Evolutionary conservation across 64 coral and sea anemone genomes (phyloP), one percentile per base, ranked within the genome.

Genomic region (Catalaphyllia jardinei): DNA sequence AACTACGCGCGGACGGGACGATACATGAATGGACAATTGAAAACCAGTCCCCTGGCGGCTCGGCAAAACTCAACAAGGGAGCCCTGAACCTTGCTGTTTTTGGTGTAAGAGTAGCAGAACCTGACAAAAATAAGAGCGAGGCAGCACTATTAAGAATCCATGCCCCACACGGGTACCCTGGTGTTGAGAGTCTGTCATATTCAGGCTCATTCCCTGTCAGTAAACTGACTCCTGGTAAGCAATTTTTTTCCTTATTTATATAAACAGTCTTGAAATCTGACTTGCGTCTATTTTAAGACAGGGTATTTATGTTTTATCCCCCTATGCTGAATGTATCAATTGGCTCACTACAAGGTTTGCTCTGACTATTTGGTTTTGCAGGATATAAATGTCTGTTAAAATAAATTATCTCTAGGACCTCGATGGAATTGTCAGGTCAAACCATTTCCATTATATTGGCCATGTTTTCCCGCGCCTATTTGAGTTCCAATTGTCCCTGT

Each of bases 1-100:
- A 96, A 52, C 55, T 96, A 31, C 95, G 92, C 52, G 95, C 88
- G 6, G 95, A 96, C 82, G 95, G 95, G 22, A 93, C 95, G 7
- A 93, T 96, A 60, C 95, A 96, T 8, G 95, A 96, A 60, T 96
- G 95, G 95, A 96, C 95, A 2, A 90, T 96, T 49, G 95, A 96
- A 60, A 96, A 96, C 88, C 95, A 96, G 81, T 96, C 95, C 31
- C 95, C 95, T 18, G 95, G 95, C 31, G 95, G 95, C 38, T 96
- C 95, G 60, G 95, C 95, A 28, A 96, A 96, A 75, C 79, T 96
- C 13, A 96, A 96, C 77, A 93, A 96, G 50, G 95, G 95, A 19
- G 91, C 95, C 10, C 72, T 96, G 61, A 92, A 96, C 82, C 69
- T 93, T 73, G 95, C 95, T 11, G 83, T 91, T 10, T 88, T 96